Base-by-base conservation (phyloP, 53 echinoderm and acorn worm species). In the Patiria pectinifera region DNA sequence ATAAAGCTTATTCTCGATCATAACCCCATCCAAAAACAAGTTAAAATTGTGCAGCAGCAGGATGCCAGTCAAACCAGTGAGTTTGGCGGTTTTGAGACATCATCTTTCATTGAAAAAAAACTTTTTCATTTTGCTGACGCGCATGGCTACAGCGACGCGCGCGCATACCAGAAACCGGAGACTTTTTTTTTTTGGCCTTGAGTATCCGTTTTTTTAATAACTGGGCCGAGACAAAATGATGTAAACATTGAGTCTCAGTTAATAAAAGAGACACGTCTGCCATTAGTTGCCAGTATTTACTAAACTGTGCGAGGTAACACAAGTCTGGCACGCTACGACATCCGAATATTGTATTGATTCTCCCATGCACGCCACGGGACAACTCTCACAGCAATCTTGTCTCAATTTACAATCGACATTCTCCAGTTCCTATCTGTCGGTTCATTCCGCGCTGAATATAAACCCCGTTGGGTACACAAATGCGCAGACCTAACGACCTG, bases 361-460 rank as follows among this genome's bases (percentile, higher is more conserved):
- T 59, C 21, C 58, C 23, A 21, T 59, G 18, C 79, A 3, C 35
- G 35, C 35, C 35, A 35, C 48, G 11, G 16, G 48, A 45, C 79
- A 79, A 45, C 11, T 3, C 48, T 74, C 74, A 74, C 19, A 4
- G 19, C 22, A 59, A 81, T 90, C 90, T 46, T 66, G 81, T 81
- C 80, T 90, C 47, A 79, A 90, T 90, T 80, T 90, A 88, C 88
- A 48, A 86, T 74, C 72, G 49, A 47, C 71, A 86, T 74, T 49
- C 86, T 86, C 72, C 3, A 71, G 86, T 86, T 86, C 74, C 72
- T 47, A 26, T 77, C 59, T 60, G 7, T 15, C 14, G 26, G 84
- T 62, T 88, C 23, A 59, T 82, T 82, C n/a, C 24, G 62, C 8
- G 88, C 62, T 5, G 22, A 16, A 18, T 80, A 63, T 22, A 63